Evolutionary conservation across 2,888 invertebrate genomes (phyloP).

Genomic region (Heliconius ethilla): DNA sequence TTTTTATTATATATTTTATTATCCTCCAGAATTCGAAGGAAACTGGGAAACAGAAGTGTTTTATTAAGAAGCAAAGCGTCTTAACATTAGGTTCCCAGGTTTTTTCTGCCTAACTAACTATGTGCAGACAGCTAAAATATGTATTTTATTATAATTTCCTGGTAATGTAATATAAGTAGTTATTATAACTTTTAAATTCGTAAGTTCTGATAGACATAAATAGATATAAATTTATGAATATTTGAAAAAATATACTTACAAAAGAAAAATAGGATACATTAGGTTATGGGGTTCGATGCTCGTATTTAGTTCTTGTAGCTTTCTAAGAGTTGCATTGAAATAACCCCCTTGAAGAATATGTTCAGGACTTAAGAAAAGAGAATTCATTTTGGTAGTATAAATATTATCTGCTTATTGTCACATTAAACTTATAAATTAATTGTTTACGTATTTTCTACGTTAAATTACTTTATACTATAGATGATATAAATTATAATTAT

Average conservation of each 20-base stretch:
- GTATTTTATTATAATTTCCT: neutral
- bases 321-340: conserved; percentile 91
- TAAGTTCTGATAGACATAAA: neutral
- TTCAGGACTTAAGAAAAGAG: conserved; percentile 73
- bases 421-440: neutral
- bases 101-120: neutral
- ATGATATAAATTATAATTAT: too few relatives aligned
- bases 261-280: conserved; percentile 93
- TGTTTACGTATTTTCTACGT: neutral
- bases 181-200: neutral
- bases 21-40: neutral
- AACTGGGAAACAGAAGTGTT: too few relatives aligned
- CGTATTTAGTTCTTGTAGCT: conserved; percentile 89
- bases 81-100: too few relatives aligned
- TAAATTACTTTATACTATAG: neutral
- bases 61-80: too few relatives aligned
- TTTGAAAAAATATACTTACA: conserved; percentile 82
- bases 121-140: neutral
- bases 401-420: neutral
- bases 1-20: neutral
- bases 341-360: conserved; percentile 91
- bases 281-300: conserved; percentile 88
- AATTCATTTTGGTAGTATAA: conserved; percentile 54
- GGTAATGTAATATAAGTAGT: neutral
- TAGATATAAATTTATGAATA: neutral